phyloP scores from a whole-genome alignment of 64 coral and sea anemone genomes.

The Catalaphyllia jardinei region DNA sequence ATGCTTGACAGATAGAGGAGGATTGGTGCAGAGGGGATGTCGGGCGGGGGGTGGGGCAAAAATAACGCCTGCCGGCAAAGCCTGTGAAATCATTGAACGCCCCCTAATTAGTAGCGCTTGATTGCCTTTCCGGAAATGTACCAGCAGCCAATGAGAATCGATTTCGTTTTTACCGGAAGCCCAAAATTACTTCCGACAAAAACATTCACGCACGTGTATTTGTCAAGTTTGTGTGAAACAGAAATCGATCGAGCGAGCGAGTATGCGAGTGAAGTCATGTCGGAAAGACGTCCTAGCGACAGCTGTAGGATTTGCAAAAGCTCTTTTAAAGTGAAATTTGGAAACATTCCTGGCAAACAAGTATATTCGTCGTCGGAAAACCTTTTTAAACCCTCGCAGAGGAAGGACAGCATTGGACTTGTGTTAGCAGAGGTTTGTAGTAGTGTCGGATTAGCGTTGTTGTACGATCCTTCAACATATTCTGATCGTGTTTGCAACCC shows the following conservation, averaged over 20 bases:
- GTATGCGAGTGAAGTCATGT: neutral
- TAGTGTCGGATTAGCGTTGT: neutral
- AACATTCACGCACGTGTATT: constrained; percentile 10
- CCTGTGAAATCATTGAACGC: no score
- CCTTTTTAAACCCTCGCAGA: constrained; percentile 21
- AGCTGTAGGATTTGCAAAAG: constrained; percentile 2
- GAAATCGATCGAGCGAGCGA: neutral
- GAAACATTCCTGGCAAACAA: neutral
- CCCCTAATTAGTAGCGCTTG: no score
- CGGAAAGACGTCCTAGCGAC: neutral
- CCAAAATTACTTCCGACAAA: constrained; percentile 5
- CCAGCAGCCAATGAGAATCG: constrained; percentile 2
- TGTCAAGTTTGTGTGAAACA: neutral
- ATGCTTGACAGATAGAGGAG: no score
- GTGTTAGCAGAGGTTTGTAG: constrained; percentile 19
- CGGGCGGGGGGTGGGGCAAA: no score
- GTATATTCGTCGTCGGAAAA: constrained; percentile 10
- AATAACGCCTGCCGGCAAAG: no score
- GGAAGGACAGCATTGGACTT: constrained; percentile 9
- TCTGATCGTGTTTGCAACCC: constrained; percentile 39
- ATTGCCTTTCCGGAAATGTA: no score
- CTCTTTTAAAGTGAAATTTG: constrained; percentile 27
- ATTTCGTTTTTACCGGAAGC: neutral
- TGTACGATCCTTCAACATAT: neutral
- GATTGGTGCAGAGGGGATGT: no score